Conservation (phyloP, 2,888 invertebrate species). For the Helicoverpa assulta region DNA sequence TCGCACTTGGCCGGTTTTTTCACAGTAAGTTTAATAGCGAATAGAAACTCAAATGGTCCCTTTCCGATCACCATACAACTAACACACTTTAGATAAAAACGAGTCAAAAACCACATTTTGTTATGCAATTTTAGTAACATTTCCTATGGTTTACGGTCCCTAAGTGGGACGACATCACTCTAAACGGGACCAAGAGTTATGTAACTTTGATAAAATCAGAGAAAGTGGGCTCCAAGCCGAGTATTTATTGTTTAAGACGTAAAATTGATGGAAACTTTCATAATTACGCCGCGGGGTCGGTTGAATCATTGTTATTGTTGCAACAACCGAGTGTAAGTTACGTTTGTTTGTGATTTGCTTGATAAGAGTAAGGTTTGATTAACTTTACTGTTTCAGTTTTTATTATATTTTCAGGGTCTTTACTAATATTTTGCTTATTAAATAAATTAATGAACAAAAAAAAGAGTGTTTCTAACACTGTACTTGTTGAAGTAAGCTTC, state of each 20-base stretch:
- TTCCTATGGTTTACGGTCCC: slow-evolving; percentile 46
- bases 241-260: slow-evolving; percentile 56
- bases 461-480: no score
- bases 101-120: slow-evolving; percentile 19
- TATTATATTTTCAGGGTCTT: not conserved
- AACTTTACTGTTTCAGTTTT: not conserved
- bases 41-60: not conserved
- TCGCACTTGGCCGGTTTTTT: no score
- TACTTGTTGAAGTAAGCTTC: not conserved
- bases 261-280: slow-evolving; percentile 52
- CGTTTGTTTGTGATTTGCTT: not conserved
- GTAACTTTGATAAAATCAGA: slow-evolving; percentile 56
- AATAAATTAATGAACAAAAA: no score
- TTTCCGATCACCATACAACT: slow-evolving; percentile 14
- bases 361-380: not conserved
- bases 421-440: not conserved
- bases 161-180: slow-evolving; percentile 54
- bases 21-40: not conserved
- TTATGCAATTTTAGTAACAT: slow-evolving; percentile 47
- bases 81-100: slow-evolving; percentile 28
- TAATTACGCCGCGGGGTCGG: slow-evolving; percentile 48
- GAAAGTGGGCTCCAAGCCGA: slow-evolving; percentile 52
- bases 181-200: slow-evolving; percentile 55
- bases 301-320: slow-evolving; percentile 36
- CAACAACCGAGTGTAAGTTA: not conserved